Evolutionary conservation across 2,113 vertebrate species (phyloP).

Genomic region (Petroica traversi): DNA sequence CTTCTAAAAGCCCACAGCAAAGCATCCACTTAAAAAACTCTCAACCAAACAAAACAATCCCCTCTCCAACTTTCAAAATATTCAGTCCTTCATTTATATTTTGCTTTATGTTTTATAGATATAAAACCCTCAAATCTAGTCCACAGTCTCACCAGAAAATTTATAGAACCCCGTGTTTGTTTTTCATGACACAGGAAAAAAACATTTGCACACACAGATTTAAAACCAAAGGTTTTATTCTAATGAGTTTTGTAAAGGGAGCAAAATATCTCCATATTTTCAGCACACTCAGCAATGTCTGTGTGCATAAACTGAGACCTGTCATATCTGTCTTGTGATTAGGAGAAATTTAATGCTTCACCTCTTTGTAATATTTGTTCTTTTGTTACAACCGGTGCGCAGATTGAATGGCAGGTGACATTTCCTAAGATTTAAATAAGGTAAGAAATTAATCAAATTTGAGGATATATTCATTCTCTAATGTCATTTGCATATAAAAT

Average conservation of each 20-base stretch:
- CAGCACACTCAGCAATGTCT: slow-evolving; percentile 40
- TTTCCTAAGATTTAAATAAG: slow-evolving; percentile 73
- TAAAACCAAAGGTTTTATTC: slow-evolving; percentile 22
- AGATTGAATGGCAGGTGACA: slow-evolving; percentile 80
- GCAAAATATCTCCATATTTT: slow-evolving; percentile 15
- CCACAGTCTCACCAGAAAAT: neutral
- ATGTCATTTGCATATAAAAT: slow-evolving; percentile 75
- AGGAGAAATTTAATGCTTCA: slow-evolving; percentile 69
- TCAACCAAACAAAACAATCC: neutral
- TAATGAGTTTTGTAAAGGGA: neutral
- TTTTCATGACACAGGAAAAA: neutral
- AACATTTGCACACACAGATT: neutral
- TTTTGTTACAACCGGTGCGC: slow-evolving; percentile 52
- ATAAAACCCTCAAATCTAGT: neutral
- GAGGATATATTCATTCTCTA: slow-evolving; percentile 70
- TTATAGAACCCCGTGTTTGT: neutral
- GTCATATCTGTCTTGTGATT: slow-evolving; percentile 57
- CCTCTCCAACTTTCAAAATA: neutral
- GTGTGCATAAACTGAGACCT: slow-evolving; percentile 54
- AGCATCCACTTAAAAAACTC: neutral
- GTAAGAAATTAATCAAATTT: slow-evolving; percentile 76
- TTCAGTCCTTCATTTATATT: slow-evolving; percentile 2
- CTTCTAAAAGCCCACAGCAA: neutral
- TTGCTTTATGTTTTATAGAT: neutral
- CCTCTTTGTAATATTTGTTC: slow-evolving; percentile 54